Base-by-base conservation (phyloP, 2,888 invertebrate species). In the Anagyrus pseudococci region DNA sequence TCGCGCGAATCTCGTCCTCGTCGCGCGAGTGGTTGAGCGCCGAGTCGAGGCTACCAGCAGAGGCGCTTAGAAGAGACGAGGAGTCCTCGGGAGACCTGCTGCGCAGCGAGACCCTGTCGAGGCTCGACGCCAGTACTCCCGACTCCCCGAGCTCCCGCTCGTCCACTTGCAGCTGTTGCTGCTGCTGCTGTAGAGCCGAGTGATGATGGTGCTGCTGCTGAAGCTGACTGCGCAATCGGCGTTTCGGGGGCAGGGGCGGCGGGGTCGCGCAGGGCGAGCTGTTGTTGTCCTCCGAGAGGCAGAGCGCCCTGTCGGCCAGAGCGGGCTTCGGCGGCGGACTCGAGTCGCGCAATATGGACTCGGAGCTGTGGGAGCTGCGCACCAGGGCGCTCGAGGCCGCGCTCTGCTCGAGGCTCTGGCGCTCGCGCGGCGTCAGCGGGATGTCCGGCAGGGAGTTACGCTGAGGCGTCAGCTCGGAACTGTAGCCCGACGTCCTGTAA, bases 301-400 rank as follows among this genome's bases (percentile, higher is more conserved):
- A 66, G 7, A 66, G 44, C 10, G 52, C 62, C 25, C 89, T 86
- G 73, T 88, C 88, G 60, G 95, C 94, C 72, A 95, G 84, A 56
- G 95, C 94, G 52, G 96, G 95, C 82, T 96, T 95, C 13, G 94
- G 93, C 64, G 89, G 88, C 43, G 91, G 91, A 81, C 86, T 87
- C 68, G 89, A 83, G 76, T 88, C 88, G 75, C 86, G 83, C 74
- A 93, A 82, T 72, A 93, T 89, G 41, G 92, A 92, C 82, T 93
- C 93, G 4, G 91, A 89, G 72, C 92, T 92, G 77, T 92, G 92
- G 55, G 92, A 92, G 56, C 88, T 89, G 69, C 90, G 86, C 67
- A 91, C 88, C 63, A 88, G 86, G 75, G 82, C 84, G 68, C 81
- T 81, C 72, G 81, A 80, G 70, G 83, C 82, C 7, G 85, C 84